These are phyloP conservation scores for Leuciscus idus DNA, from an alignment of 2,113 vertebrate genomes.

Conservation along the genomic window DNA sequence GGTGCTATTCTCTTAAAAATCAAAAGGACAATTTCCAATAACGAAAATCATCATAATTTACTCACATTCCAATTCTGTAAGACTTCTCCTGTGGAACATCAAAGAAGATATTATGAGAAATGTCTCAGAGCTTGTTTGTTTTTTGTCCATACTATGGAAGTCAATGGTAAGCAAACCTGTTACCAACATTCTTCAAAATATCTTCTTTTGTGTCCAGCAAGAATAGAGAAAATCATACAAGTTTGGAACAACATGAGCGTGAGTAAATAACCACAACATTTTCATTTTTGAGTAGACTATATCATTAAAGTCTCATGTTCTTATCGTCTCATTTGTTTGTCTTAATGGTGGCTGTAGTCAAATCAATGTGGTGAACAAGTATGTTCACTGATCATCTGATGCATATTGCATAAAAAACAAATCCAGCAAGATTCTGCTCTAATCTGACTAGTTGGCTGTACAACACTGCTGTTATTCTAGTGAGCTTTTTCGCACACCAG, in stretches of 20 bases:
- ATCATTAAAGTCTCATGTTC: neutral
- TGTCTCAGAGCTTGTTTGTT: too few relatives aligned
- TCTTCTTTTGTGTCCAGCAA: neutral
- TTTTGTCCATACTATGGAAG: too few relatives aligned
- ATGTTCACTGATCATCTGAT: neutral
- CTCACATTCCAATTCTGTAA: too few relatives aligned
- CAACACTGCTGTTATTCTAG: neutral
- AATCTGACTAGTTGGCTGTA: neutral
- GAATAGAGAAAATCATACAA: neutral
- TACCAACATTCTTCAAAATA: neutral
- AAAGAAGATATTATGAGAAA: too few relatives aligned
- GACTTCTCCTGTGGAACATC: too few relatives aligned
- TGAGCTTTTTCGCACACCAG: neutral
- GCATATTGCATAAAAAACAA: neutral
- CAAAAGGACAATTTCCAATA: too few relatives aligned
- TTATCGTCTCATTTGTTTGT: neutral
- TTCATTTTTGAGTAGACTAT: neutral
- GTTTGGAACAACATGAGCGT: neutral
- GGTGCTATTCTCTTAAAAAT: too few relatives aligned
- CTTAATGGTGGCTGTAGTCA: neutral
- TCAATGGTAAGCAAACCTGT: too few relatives aligned
- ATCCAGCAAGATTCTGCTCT: neutral
- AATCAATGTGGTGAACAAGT: neutral
- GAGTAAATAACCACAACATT: neutral
- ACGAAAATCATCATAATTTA: too few relatives aligned